Conservation (phyloP, 2,888 invertebrate genomes). For the Tenthredo livida region DNA sequence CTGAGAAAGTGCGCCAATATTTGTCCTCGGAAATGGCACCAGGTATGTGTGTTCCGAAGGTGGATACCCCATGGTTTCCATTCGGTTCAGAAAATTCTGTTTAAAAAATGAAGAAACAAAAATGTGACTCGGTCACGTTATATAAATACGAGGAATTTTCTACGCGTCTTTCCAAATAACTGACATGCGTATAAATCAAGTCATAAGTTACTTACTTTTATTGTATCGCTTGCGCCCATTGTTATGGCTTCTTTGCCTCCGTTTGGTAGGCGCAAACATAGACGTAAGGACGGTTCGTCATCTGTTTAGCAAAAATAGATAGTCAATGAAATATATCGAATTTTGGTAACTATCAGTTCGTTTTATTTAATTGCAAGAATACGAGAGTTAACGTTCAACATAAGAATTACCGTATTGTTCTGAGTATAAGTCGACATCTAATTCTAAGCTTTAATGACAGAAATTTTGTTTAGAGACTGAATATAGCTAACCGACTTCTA, state of each 20-base stretch:
- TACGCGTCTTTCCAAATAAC: too few relatives aligned
- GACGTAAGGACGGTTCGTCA: constrained; percentile 69
- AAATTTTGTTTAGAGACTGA: too few relatives aligned
- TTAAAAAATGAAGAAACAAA: constrained; percentile 45
- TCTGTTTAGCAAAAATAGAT: constrained; percentile 25
- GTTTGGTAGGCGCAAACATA: constrained; percentile 74
- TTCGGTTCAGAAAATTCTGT: constrained; percentile 72
- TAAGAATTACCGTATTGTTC: too few relatives aligned
- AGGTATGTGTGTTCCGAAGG: constrained; percentile 72
- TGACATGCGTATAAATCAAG: too few relatives aligned
- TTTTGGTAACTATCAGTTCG: background rate
- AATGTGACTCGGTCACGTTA: background rate
- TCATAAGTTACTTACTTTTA: constrained; percentile 66
- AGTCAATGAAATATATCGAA: background rate
- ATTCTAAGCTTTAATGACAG: too few relatives aligned
- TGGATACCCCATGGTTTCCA: constrained; percentile 74
- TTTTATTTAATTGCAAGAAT: background rate
- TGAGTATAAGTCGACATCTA: too few relatives aligned
- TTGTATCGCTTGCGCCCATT: constrained; percentile 71
- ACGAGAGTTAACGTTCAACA: background rate
- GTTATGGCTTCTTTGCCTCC: constrained; percentile 74
- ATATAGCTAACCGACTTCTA: too few relatives aligned
- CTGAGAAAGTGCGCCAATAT: constrained; percentile 71
- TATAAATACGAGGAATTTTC: background rate
- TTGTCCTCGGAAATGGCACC: constrained; percentile 74